Percentiles rank a stretch among this genome's conserved stretches.
Conservation (phyloP, 1,140 invertebrate species). For the Lepidotrigona ventralis region DNA sequence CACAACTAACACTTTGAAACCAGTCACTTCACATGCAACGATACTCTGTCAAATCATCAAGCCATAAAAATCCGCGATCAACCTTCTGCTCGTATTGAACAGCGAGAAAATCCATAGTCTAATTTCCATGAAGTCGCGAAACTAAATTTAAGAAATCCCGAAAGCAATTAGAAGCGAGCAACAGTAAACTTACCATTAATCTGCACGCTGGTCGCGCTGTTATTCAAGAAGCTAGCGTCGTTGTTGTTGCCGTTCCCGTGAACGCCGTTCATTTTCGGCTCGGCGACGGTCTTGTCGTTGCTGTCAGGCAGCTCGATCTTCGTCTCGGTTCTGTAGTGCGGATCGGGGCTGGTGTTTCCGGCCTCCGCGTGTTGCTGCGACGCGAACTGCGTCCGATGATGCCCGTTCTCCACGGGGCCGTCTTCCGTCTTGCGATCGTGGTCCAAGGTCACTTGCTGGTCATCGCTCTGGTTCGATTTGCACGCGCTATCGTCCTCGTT, state of each 20-base stretch:
- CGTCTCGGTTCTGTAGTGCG: slow-evolving; percentile 73
- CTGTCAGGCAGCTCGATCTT: slow-evolving; percentile 75
- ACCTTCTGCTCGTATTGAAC: no score
- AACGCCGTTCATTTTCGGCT: slow-evolving; percentile 74
- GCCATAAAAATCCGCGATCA: no score
- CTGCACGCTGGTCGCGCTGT: slow-evolving; percentile 73
- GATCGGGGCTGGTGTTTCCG: slow-evolving; percentile 67
- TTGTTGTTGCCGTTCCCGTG: slow-evolving; percentile 77
- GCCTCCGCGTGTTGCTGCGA: slow-evolving; percentile 75
- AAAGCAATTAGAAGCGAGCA: neutral
- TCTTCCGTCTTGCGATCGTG: slow-evolving; percentile 65
- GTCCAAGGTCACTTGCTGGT: slow-evolving; percentile 59
- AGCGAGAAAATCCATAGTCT: no score
- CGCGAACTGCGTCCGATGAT: slow-evolving; percentile 69
- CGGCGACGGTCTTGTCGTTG: slow-evolving; percentile 64
- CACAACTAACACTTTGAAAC: no score
- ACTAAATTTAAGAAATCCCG: fast-evolving
- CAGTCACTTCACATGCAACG: no score
- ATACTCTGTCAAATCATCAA: no score
- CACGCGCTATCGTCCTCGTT: slow-evolving; percentile 68
- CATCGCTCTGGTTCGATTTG: slow-evolving; percentile 51
- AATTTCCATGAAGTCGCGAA: neutral
- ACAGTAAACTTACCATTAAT: slow-evolving; percentile 70
- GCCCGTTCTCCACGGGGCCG: slow-evolving; percentile 69
- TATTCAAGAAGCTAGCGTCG: slow-evolving; percentile 77